These are phyloP conservation scores for Hydrotaea cyrtoneurina DNA, from an alignment of 2,888 invertebrate species.

Conservation along the genomic window DNA sequence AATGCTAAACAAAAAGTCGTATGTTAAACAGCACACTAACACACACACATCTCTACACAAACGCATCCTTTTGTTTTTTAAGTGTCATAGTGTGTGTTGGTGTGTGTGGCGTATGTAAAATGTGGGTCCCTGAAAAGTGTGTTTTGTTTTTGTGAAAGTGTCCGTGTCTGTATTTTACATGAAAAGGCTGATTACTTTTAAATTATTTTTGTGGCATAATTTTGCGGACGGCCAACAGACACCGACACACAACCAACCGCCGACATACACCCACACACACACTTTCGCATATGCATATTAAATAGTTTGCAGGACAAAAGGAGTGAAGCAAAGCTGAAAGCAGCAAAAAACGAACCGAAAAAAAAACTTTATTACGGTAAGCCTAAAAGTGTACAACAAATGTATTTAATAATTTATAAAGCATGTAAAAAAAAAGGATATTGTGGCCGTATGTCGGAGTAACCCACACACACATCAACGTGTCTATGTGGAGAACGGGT, in stretches of 20 bases:
- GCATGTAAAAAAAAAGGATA: slow-evolving; percentile 51
- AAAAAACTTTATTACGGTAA: slow-evolving; percentile 68
- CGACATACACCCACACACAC: not conserved
- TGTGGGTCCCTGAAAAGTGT: slow-evolving; percentile 2
- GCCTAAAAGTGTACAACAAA: slow-evolving; percentile 71
- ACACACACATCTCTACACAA: not conserved
- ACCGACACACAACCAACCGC: not conserved
- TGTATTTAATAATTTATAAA: slow-evolving; percentile 78
- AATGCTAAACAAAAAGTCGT: too few species aligned
- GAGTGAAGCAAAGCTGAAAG: slow-evolving; percentile 16
- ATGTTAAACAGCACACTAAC: not conserved
- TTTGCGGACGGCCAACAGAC: slow-evolving; percentile 72
- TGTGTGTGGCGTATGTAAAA: not conserved
- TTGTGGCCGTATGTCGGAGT: slow-evolving; percentile 12
- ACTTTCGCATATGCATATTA: slow-evolving; percentile 65
- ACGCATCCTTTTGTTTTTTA: slow-evolving; percentile 19
- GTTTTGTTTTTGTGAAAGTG: not conserved
- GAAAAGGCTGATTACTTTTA: slow-evolving; percentile 77
- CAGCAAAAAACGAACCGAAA: slow-evolving; percentile 28
- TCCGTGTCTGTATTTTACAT: slow-evolving; percentile 34
- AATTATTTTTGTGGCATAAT: slow-evolving; percentile 79
- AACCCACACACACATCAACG: too few species aligned
- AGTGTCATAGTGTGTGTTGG: not conserved
- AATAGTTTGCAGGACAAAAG: slow-evolving; percentile 64
- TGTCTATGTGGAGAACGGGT: too few species aligned